phyloP scores from a whole-genome alignment of 1,140 invertebrate genomes.

The Drosophila gunungcola region DNA sequence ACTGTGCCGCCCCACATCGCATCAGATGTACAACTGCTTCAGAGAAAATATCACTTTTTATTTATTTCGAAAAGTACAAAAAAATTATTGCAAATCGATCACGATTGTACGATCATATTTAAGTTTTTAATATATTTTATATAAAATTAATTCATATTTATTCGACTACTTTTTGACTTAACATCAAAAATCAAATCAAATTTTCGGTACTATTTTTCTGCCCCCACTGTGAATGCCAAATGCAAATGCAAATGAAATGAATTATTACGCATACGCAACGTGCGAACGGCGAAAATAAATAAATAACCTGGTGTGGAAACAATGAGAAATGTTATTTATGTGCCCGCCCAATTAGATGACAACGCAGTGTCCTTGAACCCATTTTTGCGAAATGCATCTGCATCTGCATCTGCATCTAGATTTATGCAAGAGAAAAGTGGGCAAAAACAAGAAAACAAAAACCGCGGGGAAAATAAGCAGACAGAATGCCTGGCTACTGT shows the following conservation, averaged over 20 bases:
- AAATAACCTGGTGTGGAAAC: conserved; percentile 26
- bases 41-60: neutral
- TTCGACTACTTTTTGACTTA: too few species aligned
- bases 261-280: conserved; percentile 72
- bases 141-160: too few species aligned
- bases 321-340: conserved; percentile 48
- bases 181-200: too few species aligned
- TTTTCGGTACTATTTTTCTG: neutral
- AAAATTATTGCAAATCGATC: neutral
- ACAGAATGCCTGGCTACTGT: conserved; percentile 18
- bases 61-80: neutral
- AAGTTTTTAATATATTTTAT: too few species aligned
- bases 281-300: conserved; percentile 45
- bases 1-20: conserved; percentile 58
- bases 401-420: conserved; percentile 19
- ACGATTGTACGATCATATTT: too few species aligned
- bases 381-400: conserved; percentile 16
- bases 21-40: neutral
- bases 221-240: neutral
- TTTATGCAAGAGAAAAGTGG: conserved; percentile 7
- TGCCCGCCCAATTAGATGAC: conserved; percentile 31
- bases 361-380: conserved; percentile 44
- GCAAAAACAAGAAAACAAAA: neutral
- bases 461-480: conserved; percentile 5
- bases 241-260: conserved; percentile 22